These are phyloP conservation scores for Microtus richardsoni DNA, from an alignment of 2,113 vertebrate genomes.

Conservation along the genomic window DNA sequence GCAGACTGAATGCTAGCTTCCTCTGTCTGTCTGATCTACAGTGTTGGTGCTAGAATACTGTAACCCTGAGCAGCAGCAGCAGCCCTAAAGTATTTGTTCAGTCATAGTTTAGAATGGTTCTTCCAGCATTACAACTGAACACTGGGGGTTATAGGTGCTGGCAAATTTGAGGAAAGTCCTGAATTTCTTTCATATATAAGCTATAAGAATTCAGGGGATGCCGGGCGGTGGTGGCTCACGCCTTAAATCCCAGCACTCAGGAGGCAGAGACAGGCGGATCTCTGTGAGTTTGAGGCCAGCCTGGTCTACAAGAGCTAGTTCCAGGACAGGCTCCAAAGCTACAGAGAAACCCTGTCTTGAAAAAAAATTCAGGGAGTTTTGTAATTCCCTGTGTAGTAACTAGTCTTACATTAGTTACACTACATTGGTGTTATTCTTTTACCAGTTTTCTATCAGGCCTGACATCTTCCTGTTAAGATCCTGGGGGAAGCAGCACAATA, in stretches of 20 bases:
- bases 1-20: neutral
- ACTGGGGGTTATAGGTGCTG: neutral
- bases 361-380: neutral
- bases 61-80: neutral
- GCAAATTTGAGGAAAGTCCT: slow-evolving; percentile 25
- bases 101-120: neutral
- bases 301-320: too few relatives aligned
- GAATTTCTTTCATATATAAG: slow-evolving; percentile 51
- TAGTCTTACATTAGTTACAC: slow-evolving; percentile 19
- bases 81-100: neutral
- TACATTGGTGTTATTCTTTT: neutral
- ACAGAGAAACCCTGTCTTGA: too few relatives aligned
- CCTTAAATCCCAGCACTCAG: too few relatives aligned
- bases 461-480: neutral
- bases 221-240: too few relatives aligned
- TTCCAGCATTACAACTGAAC: neutral
- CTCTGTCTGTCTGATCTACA: neutral
- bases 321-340: too few relatives aligned
- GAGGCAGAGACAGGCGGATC: too few relatives aligned
- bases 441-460: neutral
- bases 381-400: neutral
- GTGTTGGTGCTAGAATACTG: neutral
- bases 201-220: neutral
- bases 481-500: neutral
- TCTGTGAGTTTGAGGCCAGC: too few relatives aligned